phyloP scores from a whole-genome alignment of 2,888 invertebrate genomes.

The Podabrus alpinus region DNA sequence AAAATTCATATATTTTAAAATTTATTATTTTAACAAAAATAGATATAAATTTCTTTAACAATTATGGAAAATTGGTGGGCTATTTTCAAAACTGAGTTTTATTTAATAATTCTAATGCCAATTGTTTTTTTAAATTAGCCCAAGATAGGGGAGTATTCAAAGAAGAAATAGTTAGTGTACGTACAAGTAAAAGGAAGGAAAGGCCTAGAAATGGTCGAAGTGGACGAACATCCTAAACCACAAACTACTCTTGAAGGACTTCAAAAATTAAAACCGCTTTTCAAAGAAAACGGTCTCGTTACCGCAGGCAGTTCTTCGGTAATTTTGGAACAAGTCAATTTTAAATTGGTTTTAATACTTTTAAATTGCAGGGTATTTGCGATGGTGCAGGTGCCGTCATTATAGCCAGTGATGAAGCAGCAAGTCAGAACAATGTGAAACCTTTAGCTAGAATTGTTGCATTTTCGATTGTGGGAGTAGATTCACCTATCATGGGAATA shows the following conservation, averaged over 20 bases:
- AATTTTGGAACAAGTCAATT: slow-evolving; percentile 49
- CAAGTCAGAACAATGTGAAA: slow-evolving; percentile 77
- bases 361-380: slow-evolving; percentile 78
- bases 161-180: slow-evolving; percentile 88
- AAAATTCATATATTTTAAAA: no score
- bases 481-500: slow-evolving; percentile 97
- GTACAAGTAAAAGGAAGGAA: slow-evolving; percentile 81
- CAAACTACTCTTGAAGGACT: slow-evolving; percentile 85
- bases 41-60: no score
- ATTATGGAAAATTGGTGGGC: slow-evolving; percentile 80
- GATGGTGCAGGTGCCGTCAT: slow-evolving; percentile 96
- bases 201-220: slow-evolving; percentile 74
- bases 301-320: slow-evolving; percentile 95
- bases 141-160: slow-evolving; percentile 88
- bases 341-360: background rate
- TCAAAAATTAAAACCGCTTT: slow-evolving; percentile 83
- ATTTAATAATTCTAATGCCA: background rate
- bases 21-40: no score
- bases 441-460: slow-evolving; percentile 91
- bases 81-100: background rate
- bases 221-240: slow-evolving; percentile 94
- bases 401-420: slow-evolving; percentile 88
- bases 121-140: slow-evolving; percentile 62
- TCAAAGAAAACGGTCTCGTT: slow-evolving; percentile 92
- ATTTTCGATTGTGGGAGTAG: slow-evolving; percentile 92